Evolutionary conservation across 2,888 invertebrate species (phyloP), one percentile per base, ranked within the genome.

Genomic region (Tanytarsus gracilentus): DNA sequence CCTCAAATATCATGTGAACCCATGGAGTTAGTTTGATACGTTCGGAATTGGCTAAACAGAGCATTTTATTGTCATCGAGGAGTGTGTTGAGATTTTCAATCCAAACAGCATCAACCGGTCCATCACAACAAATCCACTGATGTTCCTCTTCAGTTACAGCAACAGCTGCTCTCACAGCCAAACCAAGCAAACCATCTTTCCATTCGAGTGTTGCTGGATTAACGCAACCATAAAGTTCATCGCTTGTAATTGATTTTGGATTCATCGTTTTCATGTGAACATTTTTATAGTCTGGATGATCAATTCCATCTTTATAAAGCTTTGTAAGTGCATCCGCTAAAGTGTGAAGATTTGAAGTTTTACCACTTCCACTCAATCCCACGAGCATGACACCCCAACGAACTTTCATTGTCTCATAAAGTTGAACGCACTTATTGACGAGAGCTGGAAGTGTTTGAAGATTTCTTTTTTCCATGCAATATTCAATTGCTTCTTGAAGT

Each of bases 1-100:
- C 85, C 76, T 89, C 88, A 71, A 93, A 93, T 18, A 93, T 72
- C 90, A 93, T 91, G 67, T 90, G 91, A 1, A 93, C 88, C 75
- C 85, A 89, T 0, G 88, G 85, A 0, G 92, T 89, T 25, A 93
- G 79, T 71, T 92, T 92, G 63, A 94, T 94, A 62, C 91, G 78
- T 72, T 91, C 93, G 0, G 91, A 91, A 77, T 93, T 93, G 1
- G 92, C 91, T 33, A 94, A 75, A 67, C 93, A 93, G 33, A 94
- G 72, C 90, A 93, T 91, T 75, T 93, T 94, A 71, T 94, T 94
- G 69, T 94, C 93, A 68, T 94, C 94, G 5, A 93, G 76, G 0
- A 92, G 92, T 0, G 93, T 91, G 72, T 93, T 93, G 81, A 94
- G 83, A 69, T 92, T 93, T 72, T 94, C 94, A 64, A 94, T 93